phyloP scores from a whole-genome alignment of 2,113 vertebrate genomes.

The Notarius lentiginosus region DNA sequence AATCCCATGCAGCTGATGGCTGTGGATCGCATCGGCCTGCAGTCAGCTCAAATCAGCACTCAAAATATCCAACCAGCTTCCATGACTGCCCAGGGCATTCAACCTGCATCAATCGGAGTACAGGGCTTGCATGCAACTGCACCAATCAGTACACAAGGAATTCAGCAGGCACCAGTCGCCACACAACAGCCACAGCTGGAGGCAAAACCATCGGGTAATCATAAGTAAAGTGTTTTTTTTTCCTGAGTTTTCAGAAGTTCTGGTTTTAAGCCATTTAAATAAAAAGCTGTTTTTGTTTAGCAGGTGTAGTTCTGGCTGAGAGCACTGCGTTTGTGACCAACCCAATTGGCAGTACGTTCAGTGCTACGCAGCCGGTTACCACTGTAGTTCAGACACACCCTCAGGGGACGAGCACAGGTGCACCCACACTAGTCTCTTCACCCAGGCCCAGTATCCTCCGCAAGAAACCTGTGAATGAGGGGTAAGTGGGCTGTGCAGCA shows the following conservation, averaged over 20 bases:
- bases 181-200: slow-evolving; percentile 79
- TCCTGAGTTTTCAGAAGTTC: neutral
- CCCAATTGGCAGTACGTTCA: slow-evolving; percentile 88
- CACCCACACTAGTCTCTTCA: slow-evolving; percentile 89
- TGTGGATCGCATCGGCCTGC: slow-evolving; percentile 91
- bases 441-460: slow-evolving; percentile 95
- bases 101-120: slow-evolving; percentile 84
- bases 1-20: slow-evolving; percentile 99
- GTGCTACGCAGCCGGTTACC: slow-evolving; percentile 82
- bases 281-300: slow-evolving; percentile 20
- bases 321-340: slow-evolving; percentile 89
- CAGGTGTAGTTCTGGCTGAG: slow-evolving; percentile 87
- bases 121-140: slow-evolving; percentile 86
- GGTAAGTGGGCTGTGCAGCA: slow-evolving; percentile 73
- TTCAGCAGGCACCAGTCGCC: slow-evolving; percentile 81
- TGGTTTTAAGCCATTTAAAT: neutral
- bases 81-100: slow-evolving; percentile 87
- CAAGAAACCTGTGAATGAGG: slow-evolving; percentile 90
- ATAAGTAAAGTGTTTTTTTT: neutral
- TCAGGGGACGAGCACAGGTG: slow-evolving; percentile 81
- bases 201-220: slow-evolving; percentile 80
- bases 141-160: slow-evolving; percentile 82
- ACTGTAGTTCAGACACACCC: slow-evolving; percentile 91
- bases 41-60: slow-evolving; percentile 85
- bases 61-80: slow-evolving; percentile 89